A percentile compares a stretch with the other conserved stretches of the same genome.
Conservation (phyloP, 2,888 invertebrate genomes). For the Hyalella azteca region DNA sequence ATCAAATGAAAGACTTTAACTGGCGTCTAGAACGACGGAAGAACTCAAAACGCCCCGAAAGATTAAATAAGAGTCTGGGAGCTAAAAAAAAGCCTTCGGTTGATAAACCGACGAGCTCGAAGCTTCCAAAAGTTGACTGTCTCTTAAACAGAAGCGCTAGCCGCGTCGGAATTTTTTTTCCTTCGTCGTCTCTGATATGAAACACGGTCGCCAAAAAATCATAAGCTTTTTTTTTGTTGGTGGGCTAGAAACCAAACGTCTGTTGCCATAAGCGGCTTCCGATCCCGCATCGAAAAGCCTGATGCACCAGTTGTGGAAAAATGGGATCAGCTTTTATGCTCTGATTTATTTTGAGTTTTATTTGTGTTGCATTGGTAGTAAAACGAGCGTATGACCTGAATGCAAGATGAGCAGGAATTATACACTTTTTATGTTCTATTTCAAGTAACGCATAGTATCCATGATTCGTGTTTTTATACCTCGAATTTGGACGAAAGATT, state of each 20-base stretch:
- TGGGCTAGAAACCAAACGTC: slow-evolving; percentile 26
- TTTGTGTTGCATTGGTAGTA: background rate
- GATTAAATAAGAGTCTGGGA: background rate
- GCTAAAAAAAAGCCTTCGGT: background rate
- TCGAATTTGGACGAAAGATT: too few relatives aligned
- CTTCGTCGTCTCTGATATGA: background rate
- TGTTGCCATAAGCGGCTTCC: slow-evolving; percentile 18
- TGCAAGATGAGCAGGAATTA: too few relatives aligned
- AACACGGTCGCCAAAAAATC: background rate
- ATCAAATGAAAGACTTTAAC: slow-evolving; percentile 34
- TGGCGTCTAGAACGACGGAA: slow-evolving; percentile 21
- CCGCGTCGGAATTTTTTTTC: background rate
- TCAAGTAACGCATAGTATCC: too few relatives aligned
- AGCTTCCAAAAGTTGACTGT: slow-evolving; percentile 10
- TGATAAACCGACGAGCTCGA: slow-evolving; percentile 6
- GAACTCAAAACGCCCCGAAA: slow-evolving; percentile 22
- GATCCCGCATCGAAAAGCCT: background rate
- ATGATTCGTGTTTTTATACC: too few relatives aligned
- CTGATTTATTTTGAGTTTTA: background rate
- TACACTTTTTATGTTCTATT: too few relatives aligned
- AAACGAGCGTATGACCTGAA: too few relatives aligned
- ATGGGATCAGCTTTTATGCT: background rate
- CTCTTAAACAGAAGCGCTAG: slow-evolving; percentile 20
- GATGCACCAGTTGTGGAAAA: background rate
- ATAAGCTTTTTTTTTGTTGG: background rate